Evolutionary conservation across 2,888 invertebrate genomes (phyloP).

Genomic region (Belgica antarctica): DNA sequence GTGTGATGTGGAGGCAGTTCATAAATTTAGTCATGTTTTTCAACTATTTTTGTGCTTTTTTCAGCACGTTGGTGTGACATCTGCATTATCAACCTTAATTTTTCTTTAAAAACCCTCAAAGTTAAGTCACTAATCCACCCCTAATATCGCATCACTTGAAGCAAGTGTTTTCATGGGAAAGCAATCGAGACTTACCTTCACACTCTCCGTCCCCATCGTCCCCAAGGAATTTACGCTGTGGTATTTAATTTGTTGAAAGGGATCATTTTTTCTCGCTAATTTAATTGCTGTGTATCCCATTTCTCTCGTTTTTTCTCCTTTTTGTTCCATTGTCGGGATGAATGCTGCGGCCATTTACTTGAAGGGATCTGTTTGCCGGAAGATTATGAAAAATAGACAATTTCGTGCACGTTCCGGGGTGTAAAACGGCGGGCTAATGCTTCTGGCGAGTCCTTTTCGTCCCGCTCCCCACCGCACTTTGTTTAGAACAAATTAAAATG

Average conservation of each 20-base stretch:
- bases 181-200: neutral
- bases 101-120: no score
- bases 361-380: conserved; percentile 8
- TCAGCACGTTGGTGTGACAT: neutral
- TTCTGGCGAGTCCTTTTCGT: neutral
- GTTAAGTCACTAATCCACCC: no score
- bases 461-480: no score
- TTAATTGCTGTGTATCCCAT: conserved; percentile 43
- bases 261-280: conserved; percentile 42
- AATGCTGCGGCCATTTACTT: neutral
- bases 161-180: no score
- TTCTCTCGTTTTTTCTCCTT: conserved; percentile 8
- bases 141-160: no score
- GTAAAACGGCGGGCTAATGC: conserved; percentile 7
- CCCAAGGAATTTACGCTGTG: conserved; percentile 13
- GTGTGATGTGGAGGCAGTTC: neutral
- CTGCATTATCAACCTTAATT: no score
- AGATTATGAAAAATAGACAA: conserved; percentile 40
- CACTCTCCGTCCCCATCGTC: neutral
- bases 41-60: no score
- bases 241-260: conserved; percentile 19
- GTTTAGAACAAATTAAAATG: conserved; percentile 25
- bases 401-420: neutral
- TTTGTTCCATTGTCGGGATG: neutral
- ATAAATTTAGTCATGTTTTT: neutral